phyloP scores from a whole-genome alignment of 2,888 invertebrate species.

The Tanaodytes sp. region DNA sequence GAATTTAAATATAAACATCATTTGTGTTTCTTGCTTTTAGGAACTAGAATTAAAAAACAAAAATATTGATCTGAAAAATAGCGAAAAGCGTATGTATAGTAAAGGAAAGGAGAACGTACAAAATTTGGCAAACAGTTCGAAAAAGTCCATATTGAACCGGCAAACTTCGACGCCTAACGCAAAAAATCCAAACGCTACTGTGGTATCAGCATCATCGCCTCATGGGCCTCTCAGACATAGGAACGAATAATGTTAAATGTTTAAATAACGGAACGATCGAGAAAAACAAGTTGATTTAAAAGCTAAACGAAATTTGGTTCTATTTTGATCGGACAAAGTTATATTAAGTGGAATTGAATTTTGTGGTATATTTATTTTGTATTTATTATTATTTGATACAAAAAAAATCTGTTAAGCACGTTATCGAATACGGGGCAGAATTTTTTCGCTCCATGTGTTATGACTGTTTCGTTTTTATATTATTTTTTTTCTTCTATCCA shows the following conservation, averaged over 20 bases:
- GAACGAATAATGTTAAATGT: constrained; percentile 65
- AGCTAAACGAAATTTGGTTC: too few relatives aligned
- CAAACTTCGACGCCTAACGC: constrained; percentile 61
- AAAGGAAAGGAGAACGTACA: constrained; percentile 74
- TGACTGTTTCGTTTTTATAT: too few relatives aligned
- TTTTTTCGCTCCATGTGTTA: too few relatives aligned
- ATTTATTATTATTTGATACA: too few relatives aligned
- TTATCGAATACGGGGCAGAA: too few relatives aligned
- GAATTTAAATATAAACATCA: too few relatives aligned
- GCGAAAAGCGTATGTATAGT: constrained; percentile 68
- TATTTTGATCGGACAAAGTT: too few relatives aligned
- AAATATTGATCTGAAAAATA: constrained; percentile 64
- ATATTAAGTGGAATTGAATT: not conserved
- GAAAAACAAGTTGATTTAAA: too few relatives aligned
- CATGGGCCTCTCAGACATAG: constrained; percentile 73
- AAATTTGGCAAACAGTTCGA: constrained; percentile 29
- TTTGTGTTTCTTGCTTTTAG: constrained; percentile 56
- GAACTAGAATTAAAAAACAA: constrained; percentile 60
- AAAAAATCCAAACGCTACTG: constrained; percentile 61
- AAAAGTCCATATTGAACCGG: constrained; percentile 34
- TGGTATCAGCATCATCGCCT: constrained; percentile 69
- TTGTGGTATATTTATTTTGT: constrained; percentile 29
- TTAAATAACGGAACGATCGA: constrained; percentile 1
- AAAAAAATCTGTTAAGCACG: too few relatives aligned
- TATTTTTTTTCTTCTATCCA: too few relatives aligned